Conservation (phyloP, 2,888 invertebrate species). For the Isoperla grammatica region DNA sequence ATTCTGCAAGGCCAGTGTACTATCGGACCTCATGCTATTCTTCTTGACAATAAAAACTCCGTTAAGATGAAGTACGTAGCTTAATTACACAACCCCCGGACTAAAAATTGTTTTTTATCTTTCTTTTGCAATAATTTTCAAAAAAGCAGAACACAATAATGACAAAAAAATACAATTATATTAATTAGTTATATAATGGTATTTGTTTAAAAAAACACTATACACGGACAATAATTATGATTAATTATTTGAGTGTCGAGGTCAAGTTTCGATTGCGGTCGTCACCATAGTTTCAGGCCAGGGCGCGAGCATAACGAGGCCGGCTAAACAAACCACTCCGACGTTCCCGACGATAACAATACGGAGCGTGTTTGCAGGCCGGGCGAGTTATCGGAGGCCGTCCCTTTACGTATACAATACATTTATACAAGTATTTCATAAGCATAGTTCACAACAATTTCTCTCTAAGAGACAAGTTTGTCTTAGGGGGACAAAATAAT, state of each 20-base stretch:
- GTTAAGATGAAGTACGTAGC: conserved; percentile 20
- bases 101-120: conserved; percentile 24
- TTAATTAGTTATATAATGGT: conserved; percentile 23
- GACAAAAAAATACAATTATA: conserved; percentile 26
- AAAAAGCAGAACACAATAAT: conserved; percentile 28
- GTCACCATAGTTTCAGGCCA: conserved; percentile 30
- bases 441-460: conserved; percentile 8
- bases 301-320: conserved; percentile 15
- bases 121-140: conserved; percentile 28
- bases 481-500: conserved; percentile 13
- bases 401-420: conserved; percentile 24
- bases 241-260: conserved; percentile 22
- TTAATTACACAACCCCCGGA: conserved; percentile 30
- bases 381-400: background rate
- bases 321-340: background rate
- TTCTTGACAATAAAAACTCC: conserved; percentile 6
- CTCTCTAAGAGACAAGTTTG: conserved; percentile 18
- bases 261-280: conserved; percentile 29
- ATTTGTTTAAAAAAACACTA: conserved; percentile 25
- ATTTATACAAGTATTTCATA: conserved; percentile 16
- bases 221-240: conserved; percentile 26
- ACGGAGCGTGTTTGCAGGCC: no score
- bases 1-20: background rate
- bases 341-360: no score
- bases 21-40: background rate